A percentile compares a stretch with the other conserved stretches of the same genome.
phyloP scores from a whole-genome alignment of 1,140 invertebrate genomes.

The Lucilia cuprina region DNA sequence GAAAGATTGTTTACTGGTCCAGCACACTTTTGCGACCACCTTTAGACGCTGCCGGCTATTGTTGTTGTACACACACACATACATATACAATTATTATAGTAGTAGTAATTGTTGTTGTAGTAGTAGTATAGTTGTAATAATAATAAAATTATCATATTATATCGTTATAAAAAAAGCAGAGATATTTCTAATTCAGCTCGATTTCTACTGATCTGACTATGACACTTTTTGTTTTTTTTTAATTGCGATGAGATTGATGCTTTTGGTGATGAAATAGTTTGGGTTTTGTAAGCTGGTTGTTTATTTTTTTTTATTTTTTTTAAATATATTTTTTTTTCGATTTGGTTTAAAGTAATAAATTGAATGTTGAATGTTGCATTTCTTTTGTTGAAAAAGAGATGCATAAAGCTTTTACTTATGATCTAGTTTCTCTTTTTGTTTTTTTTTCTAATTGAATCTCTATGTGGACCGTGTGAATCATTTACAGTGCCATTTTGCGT shows the following conservation, averaged over 20 bases:
- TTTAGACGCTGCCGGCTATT: conserved; percentile 57
- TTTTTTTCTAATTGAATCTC: conserved; percentile 40
- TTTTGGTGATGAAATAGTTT: conserved; percentile 9
- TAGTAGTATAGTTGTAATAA: conserved; percentile 58
- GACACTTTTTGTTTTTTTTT: conserved; percentile 4
- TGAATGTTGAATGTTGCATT: conserved; percentile 37
- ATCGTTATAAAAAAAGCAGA: conserved; percentile 22
- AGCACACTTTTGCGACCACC: conserved; percentile 58
- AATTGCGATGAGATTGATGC: conserved; percentile 11
- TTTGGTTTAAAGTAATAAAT: conserved; percentile 36
- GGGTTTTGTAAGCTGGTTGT: background rate
- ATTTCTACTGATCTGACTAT: background rate
- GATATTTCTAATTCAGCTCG: conserved; percentile 8
- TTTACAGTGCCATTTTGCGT: conserved; percentile 34
- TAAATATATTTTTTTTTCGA: conserved; percentile 23
- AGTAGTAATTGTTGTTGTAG: conserved; percentile 45
- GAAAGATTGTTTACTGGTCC: conserved; percentile 60
- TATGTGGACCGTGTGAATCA: conserved; percentile 45
- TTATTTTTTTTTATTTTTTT: conserved; percentile 33
- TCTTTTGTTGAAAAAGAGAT: conserved; percentile 21
- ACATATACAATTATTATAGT: conserved; percentile 37
- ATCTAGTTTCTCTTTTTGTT: conserved; percentile 47
- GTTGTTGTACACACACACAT: conserved; percentile 49
- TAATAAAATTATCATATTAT: conserved; percentile 43
- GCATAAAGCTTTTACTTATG: conserved; percentile 47